Evolutionary conservation across 2,113 vertebrate genomes (phyloP), one percentile per base, ranked within the genome.

Genomic region (Pollachius pollachius): DNA sequence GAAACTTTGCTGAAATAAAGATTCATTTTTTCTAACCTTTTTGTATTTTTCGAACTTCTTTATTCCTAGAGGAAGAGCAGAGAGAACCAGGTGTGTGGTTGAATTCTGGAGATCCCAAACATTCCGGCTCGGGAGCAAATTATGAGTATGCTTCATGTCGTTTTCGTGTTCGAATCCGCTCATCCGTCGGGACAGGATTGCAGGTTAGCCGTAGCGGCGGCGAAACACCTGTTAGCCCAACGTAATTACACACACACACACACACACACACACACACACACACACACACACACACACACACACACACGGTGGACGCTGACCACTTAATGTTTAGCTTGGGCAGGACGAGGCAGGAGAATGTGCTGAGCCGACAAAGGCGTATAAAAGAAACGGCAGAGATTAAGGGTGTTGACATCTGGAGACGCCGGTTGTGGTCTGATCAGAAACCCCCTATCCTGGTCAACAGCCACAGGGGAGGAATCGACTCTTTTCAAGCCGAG

Each of bases 1-100:
- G 71, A 15, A 21, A 58, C 3, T 16, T 68, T 52, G 23, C 77
- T 89, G 54, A 79, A 93, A 94, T 94, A 93, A 94, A 93, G 72
- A 21, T 19, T 52, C 70, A 71, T 75, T 58, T 75, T 48, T 13
- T 48, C 9, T 48, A 48, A 48, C 37, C 1, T 17, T 65, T 67
- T 41, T 1, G 37, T 41, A 13, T 48, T 5, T 34, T 34, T 4
- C 30, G 6, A 5, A 48, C 41, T 9, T 72, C 71, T 75, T 58
- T 75, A 66, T 79, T 34, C 27, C 60, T 67, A 62, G 68, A 61
- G 41, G 63, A 82, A 37, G 11, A 21, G 69, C 62, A 21, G 7
- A 0, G 72, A 84, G 61, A 80, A 85, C 81, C 79, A 91, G 89
- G 76, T 91, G 84, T 79, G 74, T 70, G 12, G 41, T 62, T 79